Evolutionary conservation across 1,140 invertebrate species (phyloP).

Genomic region (Luehdorfia chinensis): DNA sequence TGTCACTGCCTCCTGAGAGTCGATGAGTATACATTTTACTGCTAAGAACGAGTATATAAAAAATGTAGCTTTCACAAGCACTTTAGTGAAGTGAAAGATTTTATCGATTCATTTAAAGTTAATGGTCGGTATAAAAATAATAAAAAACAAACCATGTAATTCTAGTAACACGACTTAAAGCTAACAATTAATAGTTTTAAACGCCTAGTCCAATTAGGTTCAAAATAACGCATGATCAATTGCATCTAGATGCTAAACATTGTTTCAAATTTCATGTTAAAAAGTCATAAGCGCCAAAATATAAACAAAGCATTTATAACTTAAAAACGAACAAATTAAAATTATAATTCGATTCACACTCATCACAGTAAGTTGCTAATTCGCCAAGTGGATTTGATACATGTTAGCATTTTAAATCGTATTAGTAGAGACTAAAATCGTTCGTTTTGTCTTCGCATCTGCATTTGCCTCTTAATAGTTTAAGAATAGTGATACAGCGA

Average conservation of each 20-base stretch:
- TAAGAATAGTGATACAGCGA: constrained; percentile 17
- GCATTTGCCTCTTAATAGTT: not conserved
- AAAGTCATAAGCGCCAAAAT: too few relatives aligned
- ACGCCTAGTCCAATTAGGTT: too few relatives aligned
- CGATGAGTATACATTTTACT: not conserved
- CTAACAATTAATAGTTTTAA: too few relatives aligned
- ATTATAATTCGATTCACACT: too few relatives aligned
- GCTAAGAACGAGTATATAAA: constrained; percentile 9
- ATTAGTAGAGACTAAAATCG: not conserved
- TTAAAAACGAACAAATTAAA: too few relatives aligned
- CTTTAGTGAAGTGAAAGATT: constrained; percentile 5
- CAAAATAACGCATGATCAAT: too few relatives aligned
- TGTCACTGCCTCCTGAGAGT: not conserved
- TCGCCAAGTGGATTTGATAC: not conserved
- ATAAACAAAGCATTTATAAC: too few relatives aligned
- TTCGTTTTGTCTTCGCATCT: not conserved
- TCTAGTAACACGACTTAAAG: too few relatives aligned
- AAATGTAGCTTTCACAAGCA: constrained; percentile 10
- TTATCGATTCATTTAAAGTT: not conserved
- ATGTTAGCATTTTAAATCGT: not conserved
- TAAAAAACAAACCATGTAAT: too few relatives aligned
- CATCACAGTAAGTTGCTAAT: too few relatives aligned
- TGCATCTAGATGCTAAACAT: too few relatives aligned
- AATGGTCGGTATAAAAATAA: not conserved
- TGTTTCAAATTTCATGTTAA: too few relatives aligned